Conservation (phyloP, 2,888 invertebrate species). For the Hipparchia sbordonii region DNA sequence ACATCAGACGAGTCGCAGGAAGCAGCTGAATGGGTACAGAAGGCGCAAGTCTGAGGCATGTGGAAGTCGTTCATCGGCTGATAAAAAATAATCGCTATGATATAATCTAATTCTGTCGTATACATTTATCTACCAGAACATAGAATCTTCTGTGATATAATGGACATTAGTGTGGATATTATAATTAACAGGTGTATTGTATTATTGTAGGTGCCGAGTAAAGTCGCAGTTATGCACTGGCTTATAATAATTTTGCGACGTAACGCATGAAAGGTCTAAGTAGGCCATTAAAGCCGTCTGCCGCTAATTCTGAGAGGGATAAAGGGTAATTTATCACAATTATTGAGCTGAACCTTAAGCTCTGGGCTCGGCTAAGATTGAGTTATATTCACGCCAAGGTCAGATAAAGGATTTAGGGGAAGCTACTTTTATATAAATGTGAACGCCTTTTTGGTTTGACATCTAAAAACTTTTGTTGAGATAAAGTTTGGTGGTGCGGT, state of each 20-base stretch:
- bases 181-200: too few relatives aligned
- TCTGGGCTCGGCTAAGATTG: constrained; percentile 19
- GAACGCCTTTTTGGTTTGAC: not conserved
- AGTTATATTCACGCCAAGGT: constrained; percentile 13
- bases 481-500: not conserved
- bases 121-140: too few relatives aligned
- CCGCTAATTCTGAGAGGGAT: constrained; percentile 61
- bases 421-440: constrained; percentile 2
- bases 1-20: not conserved
- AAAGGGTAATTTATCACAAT: constrained; percentile 77
- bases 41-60: too few relatives aligned
- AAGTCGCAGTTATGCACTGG: not conserved
- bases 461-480: not conserved
- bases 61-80: too few relatives aligned
- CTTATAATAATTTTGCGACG: constrained; percentile 44
- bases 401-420: constrained; percentile 17
- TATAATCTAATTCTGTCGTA: too few relatives aligned
- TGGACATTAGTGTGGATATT: too few relatives aligned
- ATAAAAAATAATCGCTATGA: too few relatives aligned
- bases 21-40: too few relatives aligned
- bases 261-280: constrained; percentile 58
- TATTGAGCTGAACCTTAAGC: constrained; percentile 53
- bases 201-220: not conserved
- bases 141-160: too few relatives aligned
- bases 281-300: constrained; percentile 74